Evolutionary conservation across 2,113 vertebrate genomes (phyloP), one percentile per base, ranked within the genome.

Genomic region (Illadopsis cleaveri): DNA sequence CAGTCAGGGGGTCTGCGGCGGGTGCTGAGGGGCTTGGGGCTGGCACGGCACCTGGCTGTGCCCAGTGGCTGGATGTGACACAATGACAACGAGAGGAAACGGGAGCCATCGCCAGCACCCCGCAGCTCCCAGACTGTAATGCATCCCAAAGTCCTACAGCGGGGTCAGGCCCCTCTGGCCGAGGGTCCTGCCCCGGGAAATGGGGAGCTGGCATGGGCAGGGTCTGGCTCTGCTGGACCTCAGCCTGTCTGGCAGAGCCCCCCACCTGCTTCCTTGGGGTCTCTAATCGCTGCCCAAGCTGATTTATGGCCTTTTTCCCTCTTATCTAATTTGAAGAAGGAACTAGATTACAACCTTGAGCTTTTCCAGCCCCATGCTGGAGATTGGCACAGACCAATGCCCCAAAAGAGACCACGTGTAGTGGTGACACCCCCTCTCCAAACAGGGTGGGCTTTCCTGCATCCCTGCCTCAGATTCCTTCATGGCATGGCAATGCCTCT

Each of bases 301-400:
- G 93, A 96, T 96, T 91, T 84, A 96, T 73, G 85, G 58, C 84
- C 85, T 70, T 83, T 89, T 81, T 23, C 53, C 15, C 50, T 81
- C 69, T 95, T 61, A 95, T 95, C 51, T 94, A 89, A 91, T 94
- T 93, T 87, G 88, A 94, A 69, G 60, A 91, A 89, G 87, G 94
- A 93, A 94, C 81, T 37, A 94, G 94, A 96, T 95, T 95, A 96
- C 22, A 86, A 81, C 86, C 89, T 95, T 93, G 92, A 89, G 88
- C 77, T 94, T 95, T 72, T 73, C 94, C 92, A 95, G 92, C 68
- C 48, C 82, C 17, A 0, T 1, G 27, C 82, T n/a, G 31, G 82
- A 65, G 70, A 35, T 50, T 16, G 83, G 71, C 27, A 1, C 85
- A 65, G 65, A 40, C 3, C 81, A 70, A 10, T 9, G 53, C 76